Base-by-base conservation (phyloP, 1,140 invertebrate genomes). In the Drosophila tani region DNA sequence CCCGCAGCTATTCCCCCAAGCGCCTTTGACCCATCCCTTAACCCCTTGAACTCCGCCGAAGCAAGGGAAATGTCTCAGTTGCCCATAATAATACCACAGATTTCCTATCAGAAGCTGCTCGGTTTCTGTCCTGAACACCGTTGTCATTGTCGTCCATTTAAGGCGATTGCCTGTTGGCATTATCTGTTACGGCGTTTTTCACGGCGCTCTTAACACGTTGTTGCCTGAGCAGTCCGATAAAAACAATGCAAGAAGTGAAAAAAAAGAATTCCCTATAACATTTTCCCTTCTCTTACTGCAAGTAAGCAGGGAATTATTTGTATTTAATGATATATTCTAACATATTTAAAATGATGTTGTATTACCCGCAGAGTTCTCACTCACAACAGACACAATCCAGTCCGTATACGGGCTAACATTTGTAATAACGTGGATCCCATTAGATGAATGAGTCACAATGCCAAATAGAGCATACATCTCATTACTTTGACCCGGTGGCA, bases 1-100 rank as follows among this genome's bases (percentile, higher is more conserved):
- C 67, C 67, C 64, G 67, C 49, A 68, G 66, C 49, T 47, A 68
- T 50, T 27, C 29, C 47, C 67, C 40, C 38, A 45, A 53, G 67
- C 62, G 38, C 21, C 47, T 51, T 67, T 53, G 29, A 24, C 19
- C 40, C 6, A 57, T 7, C 17, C 32, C 8, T 12, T 19, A 35
- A 5, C 38, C 43, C 17, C 9, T 14, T 35, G 27, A 35, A 11
- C 27, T 9, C 32, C 35, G 19, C 19, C 21, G 64, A 46, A 21
- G 38, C 40, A 7, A 12, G 27, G 15, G 12, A 19, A 24, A 43
- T 68, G 66, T 69, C 63, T 55, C 49, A 68, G 67, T 46, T 32
- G 27, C 21, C 40, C 17, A 29, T 11, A 68, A 70, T 55, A 68
- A 38, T 12, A 38, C 63, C 38, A 67, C 29, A 45, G 67, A 69